Percentiles rank a stretch among this genome's conserved stretches.
Conservation (phyloP, 2,113 vertebrate species). For the Menidia beryllina region DNA sequence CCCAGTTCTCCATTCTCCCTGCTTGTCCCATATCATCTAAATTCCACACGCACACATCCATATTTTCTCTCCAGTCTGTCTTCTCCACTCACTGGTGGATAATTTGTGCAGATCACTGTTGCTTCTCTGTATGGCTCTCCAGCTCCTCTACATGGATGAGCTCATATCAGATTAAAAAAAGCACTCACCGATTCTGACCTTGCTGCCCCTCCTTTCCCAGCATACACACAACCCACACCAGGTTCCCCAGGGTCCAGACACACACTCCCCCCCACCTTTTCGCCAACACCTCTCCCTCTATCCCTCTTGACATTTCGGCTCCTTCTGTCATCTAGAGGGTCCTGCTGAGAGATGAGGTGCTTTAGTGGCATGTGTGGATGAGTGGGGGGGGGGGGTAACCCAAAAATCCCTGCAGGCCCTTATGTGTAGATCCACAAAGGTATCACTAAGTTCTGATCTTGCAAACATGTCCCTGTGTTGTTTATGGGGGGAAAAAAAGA, state of each 20-base stretch:
- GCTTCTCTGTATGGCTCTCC: slow-evolving; percentile 67
- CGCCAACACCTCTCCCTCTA: slow-evolving; percentile 59
- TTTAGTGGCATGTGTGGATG: slow-evolving; percentile 35
- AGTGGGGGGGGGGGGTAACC: not conserved
- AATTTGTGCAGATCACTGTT: slow-evolving; percentile 76
- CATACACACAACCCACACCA: slow-evolving; percentile 36
- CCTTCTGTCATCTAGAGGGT: slow-evolving; percentile 70
- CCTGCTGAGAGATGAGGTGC: slow-evolving; percentile 69
- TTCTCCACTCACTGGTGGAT: slow-evolving; percentile 51
- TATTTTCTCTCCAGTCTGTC: slow-evolving; percentile 49
- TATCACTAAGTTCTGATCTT: slow-evolving; percentile 54
- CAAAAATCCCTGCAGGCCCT: slow-evolving; percentile 47
- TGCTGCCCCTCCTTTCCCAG: slow-evolving; percentile 28
- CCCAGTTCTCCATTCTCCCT: slow-evolving; percentile 18
- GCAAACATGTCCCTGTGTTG: slow-evolving; percentile 24
- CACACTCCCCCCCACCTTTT: slow-evolving; percentile 7
- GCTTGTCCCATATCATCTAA: slow-evolving; percentile 57
- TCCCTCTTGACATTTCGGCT: slow-evolving; percentile 74
- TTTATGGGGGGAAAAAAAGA: not conserved
- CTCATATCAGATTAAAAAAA: slow-evolving; percentile 74
- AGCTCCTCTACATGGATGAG: slow-evolving; percentile 75
- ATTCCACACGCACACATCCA: slow-evolving; percentile 65
- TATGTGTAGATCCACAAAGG: slow-evolving; percentile 57
- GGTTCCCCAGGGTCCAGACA: slow-evolving; percentile 51
- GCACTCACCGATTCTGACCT: slow-evolving; percentile 64